Evolutionary conservation across 2,888 invertebrate genomes (phyloP), one percentile per base, ranked within the genome.

Genomic region (Drosophila gaucha): DNA sequence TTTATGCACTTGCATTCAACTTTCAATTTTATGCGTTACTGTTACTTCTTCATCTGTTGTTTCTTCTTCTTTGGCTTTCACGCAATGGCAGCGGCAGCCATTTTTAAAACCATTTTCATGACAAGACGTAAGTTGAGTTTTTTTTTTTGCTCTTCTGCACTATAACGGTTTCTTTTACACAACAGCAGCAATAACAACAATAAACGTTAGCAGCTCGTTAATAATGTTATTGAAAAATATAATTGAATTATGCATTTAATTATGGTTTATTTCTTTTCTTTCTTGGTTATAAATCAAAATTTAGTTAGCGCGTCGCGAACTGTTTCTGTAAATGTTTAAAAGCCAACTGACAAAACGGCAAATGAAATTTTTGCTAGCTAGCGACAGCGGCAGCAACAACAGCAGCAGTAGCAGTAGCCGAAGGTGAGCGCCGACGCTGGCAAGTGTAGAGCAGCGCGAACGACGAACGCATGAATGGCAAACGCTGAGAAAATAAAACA

Each of bases 261-360:
- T 60, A 46, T 54, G 24, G 22, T 26, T 58, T 18, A 26, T 46
- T 18, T 6, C 0, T 30, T 46, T 22, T 8, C 43, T 62, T 35
- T 50, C 47, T 43, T 35, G 51, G 26, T 33, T 36, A 33, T 56
- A 20, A 59, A 47, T 66, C 22, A 41, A 44, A 50, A 54, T 66
- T 55, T 50, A 57, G 68, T 55, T 51, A 67, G 85, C 86, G 88
- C 79, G 78, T 72, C 84, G 88, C 83, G 89, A 87, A 89, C 89
- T 90, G 85, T 80, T 83, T 72, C 86, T 80, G 80, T 83, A 82
- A 89, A 90, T 89, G 90, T 89, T 90, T 82, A 78, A 90, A 90
- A 90, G 89, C 90, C 90, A 88, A 90, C 90, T 90, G 88, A 86
- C 78, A 77, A 74, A 80, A 72, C 82, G 78, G 76, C 83, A 77